A percentile compares a stretch with the other conserved stretches of the same genome.
phyloP scores from a whole-genome alignment of 2,888 invertebrate genomes.

The Linhomoeus sp. region DNA sequence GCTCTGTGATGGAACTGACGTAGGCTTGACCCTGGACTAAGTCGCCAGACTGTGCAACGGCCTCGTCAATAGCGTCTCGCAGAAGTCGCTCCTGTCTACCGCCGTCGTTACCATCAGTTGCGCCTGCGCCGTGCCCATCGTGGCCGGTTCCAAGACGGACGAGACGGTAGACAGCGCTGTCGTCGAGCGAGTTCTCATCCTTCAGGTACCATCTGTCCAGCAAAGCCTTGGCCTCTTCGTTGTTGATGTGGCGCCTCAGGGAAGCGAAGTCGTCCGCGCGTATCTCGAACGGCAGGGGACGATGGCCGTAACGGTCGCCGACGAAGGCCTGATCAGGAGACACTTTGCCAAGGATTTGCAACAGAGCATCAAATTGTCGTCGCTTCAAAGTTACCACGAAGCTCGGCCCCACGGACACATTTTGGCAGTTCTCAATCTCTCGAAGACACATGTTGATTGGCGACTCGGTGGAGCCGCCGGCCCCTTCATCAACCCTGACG shows the following conservation, averaged over 20 bases:
- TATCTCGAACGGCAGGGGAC: conserved; percentile 82
- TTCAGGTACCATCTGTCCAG: conserved; percentile 84
- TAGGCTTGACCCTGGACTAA: conserved; percentile 23
- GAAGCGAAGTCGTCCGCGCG: conserved; percentile 65
- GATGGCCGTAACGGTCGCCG: conserved; percentile 89
- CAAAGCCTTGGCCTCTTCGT: conserved; percentile 56
- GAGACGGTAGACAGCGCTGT: conserved; percentile 38
- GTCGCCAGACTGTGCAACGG: not conserved
- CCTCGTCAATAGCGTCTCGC: not conserved
- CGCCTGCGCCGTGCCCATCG: no score
- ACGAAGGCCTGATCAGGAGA: conserved; percentile 49
- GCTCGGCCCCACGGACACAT: conserved; percentile 86
- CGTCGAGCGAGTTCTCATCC: conserved; percentile 60
- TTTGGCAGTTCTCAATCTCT: conserved; percentile 86
- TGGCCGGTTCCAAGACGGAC: no score
- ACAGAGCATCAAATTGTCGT: not conserved
- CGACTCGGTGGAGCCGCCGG: conserved; percentile 77
- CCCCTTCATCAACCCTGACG: conserved; percentile 82
- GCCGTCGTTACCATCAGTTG: no score
- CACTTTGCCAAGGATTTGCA: not conserved
- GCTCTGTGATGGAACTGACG: not conserved
- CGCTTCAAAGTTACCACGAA: conserved; percentile 50
- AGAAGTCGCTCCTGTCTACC: no score
- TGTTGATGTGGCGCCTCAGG: conserved; percentile 61
- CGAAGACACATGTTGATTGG: conserved; percentile 71